Conservation (phyloP, 2,888 invertebrate species). For the Byasa hedistus region DNA sequence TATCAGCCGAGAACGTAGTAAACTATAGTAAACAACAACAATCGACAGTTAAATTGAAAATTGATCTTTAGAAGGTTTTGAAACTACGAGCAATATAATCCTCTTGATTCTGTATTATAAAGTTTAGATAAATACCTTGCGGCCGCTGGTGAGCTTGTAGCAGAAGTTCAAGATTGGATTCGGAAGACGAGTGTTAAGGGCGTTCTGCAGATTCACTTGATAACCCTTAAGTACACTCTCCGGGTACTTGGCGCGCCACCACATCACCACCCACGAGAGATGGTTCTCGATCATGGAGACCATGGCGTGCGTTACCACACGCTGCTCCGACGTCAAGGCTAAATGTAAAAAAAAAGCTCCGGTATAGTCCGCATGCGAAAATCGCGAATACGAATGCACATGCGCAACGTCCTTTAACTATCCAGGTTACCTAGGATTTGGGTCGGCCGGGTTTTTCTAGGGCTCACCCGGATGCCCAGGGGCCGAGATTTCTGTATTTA, state of each 20-base stretch:
- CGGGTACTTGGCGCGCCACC: constrained; percentile 96
- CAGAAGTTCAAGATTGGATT: constrained; percentile 93
- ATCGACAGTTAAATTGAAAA: constrained; percentile 8
- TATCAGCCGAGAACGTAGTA: constrained; percentile 2
- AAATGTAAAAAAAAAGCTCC: constrained; percentile 39
- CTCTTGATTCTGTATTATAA: neutral
- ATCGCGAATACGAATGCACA: constrained; percentile 48
- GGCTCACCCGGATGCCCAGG: neutral
- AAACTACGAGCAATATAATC: no score
- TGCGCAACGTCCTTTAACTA: constrained; percentile 50
- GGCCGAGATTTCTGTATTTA: neutral
- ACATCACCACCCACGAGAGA: constrained; percentile 93
- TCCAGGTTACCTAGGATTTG: constrained; percentile 42
- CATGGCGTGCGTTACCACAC: constrained; percentile 93
- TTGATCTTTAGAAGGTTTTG: no score
- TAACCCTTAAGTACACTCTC: constrained; percentile 93
- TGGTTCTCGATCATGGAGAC: constrained; percentile 97
- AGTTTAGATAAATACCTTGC: constrained; percentile 82
- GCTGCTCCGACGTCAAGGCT: constrained; percentile 90
- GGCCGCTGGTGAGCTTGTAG: constrained; percentile 92
- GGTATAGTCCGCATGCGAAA: constrained; percentile 36
- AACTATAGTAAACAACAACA: constrained; percentile 18
- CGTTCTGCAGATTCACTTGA: constrained; percentile 94
- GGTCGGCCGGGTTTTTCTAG: constrained; percentile 35
- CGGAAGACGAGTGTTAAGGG: constrained; percentile 92